phyloP scores from a whole-genome alignment of 2,113 vertebrate species.

The Egretta garzetta region DNA sequence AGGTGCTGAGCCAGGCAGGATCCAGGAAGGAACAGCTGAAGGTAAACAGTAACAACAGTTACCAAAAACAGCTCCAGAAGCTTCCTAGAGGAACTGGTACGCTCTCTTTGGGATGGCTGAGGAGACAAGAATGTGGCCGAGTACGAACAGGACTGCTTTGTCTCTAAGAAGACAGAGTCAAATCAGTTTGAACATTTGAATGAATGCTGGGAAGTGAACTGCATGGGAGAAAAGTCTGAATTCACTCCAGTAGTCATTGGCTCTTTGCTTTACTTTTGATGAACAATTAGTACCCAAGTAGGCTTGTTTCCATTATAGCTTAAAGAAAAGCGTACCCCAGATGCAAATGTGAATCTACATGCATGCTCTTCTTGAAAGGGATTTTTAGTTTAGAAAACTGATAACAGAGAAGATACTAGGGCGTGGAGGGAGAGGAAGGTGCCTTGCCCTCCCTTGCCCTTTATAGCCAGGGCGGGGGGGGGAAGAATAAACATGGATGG shows the following conservation, averaged over 20 bases:
- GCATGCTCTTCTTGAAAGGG: background rate
- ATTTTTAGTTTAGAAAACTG: background rate
- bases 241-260: background rate
- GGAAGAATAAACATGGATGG: background rate
- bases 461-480: fast-evolving
- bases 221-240: background rate
- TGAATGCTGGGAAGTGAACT: background rate
- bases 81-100: background rate
- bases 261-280: background rate
- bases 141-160: background rate
- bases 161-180: background rate
- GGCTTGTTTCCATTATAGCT: background rate
- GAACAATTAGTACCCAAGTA: background rate
- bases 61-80: background rate
- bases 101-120: background rate
- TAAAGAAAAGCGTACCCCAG: background rate
- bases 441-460: background rate
- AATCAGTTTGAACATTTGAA: background rate
- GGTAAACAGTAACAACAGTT: background rate
- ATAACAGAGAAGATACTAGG: background rate
- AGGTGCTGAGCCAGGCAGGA: background rate
- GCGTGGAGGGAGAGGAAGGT: background rate
- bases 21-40: background rate
- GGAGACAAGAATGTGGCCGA: fast-evolving
- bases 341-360: background rate